These are phyloP conservation scores for Theretra japonica DNA, from an alignment of 2,888 invertebrate genomes.

Conservation along the genomic window DNA sequence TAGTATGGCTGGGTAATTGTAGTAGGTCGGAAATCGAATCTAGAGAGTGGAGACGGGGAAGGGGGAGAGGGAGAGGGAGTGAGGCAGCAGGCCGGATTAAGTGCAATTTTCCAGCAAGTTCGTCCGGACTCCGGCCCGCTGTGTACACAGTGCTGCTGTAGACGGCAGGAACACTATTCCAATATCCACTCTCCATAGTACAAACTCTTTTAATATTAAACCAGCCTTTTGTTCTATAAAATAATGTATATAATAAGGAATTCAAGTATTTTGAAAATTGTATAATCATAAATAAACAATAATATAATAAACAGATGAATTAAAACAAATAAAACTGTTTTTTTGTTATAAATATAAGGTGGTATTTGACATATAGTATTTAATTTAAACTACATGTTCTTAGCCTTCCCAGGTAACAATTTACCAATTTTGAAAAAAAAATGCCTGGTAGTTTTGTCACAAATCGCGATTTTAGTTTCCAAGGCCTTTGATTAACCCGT, in stretches of 20 bases:
- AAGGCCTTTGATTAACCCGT: too few relatives aligned
- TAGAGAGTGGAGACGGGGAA: slow-evolving; percentile 29
- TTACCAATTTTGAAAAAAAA: too few relatives aligned
- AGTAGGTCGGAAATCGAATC: slow-evolving; percentile 65
- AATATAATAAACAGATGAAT: too few relatives aligned
- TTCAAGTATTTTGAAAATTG: too few relatives aligned
- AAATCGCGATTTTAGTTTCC: too few relatives aligned
- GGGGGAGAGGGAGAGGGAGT: slow-evolving; percentile 49
- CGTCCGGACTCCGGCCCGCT: slow-evolving; percentile 51
- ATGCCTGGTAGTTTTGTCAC: too few relatives aligned
- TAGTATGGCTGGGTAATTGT: slow-evolving; percentile 48
- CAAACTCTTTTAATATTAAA: background rate
- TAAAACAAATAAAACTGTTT: too few relatives aligned
- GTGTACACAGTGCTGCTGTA: slow-evolving; percentile 46
- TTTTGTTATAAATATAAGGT: too few relatives aligned
- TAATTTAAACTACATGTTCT: too few relatives aligned
- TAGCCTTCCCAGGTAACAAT: too few relatives aligned
- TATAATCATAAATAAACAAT: too few relatives aligned
- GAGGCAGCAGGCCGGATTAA: slow-evolving; percentile 58
- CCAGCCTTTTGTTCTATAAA: background rate
- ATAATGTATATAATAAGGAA: background rate
- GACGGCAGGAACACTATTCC: slow-evolving; percentile 49
- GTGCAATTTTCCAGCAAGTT: slow-evolving; percentile 73
- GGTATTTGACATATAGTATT: too few relatives aligned
- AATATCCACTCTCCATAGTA: background rate